Percentiles rank a stretch among this genome's conserved stretches.
These are phyloP conservation scores for Molothrus aeneus DNA, from an alignment of 2,797 vertebrate species.

Conservation along the genomic window DNA sequence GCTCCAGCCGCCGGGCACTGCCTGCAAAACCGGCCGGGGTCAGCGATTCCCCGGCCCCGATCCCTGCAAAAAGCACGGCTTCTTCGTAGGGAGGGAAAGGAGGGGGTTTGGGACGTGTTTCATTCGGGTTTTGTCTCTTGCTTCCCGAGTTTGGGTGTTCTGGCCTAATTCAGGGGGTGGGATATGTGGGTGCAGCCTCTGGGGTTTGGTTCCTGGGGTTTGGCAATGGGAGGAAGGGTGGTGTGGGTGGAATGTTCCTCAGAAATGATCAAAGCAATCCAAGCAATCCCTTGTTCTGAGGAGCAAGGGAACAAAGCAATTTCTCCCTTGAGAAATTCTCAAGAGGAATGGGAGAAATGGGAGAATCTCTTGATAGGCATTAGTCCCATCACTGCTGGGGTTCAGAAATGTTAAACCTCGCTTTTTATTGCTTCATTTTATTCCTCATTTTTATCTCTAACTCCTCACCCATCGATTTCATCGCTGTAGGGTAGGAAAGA, in stretches of 20 bases:
- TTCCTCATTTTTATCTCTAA: neutral
- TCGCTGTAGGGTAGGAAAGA: neutral
- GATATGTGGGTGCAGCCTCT: no score
- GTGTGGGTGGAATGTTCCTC: accelerated
- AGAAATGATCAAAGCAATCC: neutral
- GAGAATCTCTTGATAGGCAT: neutral
- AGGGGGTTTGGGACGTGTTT: accelerated
- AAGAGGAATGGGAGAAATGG: no score
- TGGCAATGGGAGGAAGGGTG: no score
- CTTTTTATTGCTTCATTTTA: accelerated
- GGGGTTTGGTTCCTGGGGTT: neutral
- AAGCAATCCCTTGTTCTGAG: neutral
- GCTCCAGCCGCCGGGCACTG: conserved; percentile 76
- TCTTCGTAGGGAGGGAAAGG: accelerated
- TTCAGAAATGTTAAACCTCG: neutral
- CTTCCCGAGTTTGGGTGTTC: neutral
- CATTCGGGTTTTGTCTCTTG: neutral
- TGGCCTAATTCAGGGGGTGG: neutral
- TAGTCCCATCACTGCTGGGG: accelerated
- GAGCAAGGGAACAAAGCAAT: no score
- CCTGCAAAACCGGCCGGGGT: conserved; percentile 63
- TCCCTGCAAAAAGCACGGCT: accelerated
- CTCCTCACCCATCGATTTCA: no score
- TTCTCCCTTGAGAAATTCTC: no score
- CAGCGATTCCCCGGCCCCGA: neutral